phyloP scores from a whole-genome alignment of 2,888 invertebrate species.

The Apantesis nais region DNA sequence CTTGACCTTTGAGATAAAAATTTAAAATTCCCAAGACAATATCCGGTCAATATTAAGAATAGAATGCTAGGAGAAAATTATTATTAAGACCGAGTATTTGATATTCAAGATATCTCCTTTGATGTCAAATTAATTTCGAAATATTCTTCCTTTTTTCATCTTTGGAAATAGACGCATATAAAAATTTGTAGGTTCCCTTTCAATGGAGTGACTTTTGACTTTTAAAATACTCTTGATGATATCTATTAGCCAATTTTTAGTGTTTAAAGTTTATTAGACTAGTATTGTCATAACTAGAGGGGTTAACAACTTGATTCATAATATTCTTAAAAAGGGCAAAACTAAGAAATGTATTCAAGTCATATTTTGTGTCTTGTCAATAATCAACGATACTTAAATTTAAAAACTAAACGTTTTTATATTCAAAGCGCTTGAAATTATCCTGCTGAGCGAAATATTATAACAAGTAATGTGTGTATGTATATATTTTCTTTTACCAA shows the following conservation, averaged over 20 bases:
- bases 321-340: neutral
- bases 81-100: conserved; percentile 22
- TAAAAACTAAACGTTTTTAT: no score
- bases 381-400: no score
- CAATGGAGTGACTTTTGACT: conserved; percentile 13
- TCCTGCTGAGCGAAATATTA: neutral
- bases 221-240: conserved; percentile 16
- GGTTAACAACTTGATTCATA: no score
- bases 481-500: neutral
- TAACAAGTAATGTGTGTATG: neutral
- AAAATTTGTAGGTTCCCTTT: conserved; percentile 9
- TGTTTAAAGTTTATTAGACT: conserved; percentile 4
- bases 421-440: no score
- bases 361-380: neutral
- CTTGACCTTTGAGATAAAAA: neutral
- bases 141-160: conserved; percentile 23
- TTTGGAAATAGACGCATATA: conserved; percentile 14
- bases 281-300: neutral
- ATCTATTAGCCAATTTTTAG: conserved; percentile 7
- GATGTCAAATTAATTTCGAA: conserved; percentile 24
- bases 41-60: conserved; percentile 12
- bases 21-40: conserved; percentile 8
- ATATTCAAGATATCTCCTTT: conserved; percentile 26
- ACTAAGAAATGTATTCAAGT: neutral
- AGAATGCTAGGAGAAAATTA: conserved; percentile 20